Base-by-base conservation (phyloP, 1,140 invertebrate genomes). In the Adelges cooleyi region DNA sequence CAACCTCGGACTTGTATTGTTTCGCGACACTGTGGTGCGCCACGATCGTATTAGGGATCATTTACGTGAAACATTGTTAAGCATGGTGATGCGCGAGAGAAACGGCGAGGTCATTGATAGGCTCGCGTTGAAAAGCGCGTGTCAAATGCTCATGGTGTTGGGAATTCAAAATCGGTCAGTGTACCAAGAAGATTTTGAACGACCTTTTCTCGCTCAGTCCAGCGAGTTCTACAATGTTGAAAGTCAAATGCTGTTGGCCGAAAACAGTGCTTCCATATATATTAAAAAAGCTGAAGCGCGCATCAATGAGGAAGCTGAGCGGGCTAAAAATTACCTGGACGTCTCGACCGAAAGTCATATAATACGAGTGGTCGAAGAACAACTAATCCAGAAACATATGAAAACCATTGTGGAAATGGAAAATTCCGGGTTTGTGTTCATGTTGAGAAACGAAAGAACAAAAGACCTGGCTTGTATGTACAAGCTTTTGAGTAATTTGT, bases 381-480 rank as follows among this genome's bases (percentile, higher is more conserved):
- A 98, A 76, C 80, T 99, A 52, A 99, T 99, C 71, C 93, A 93
- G 73, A 90, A 93, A 73, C 95, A 99, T 77, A 98, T 99, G 94
- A 93, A 95, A 74, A 97, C 95, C n/a, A 96, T 99, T 72, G 92
- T 98, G n/a, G 92, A 97, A 78, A 99, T 99, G 95, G 95, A 98
- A 78, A 98, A 99, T 76, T 96, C 92, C 67, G 96, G 96, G 66
- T 95, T 99, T 52, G 92, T 98, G 44, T 92, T 97, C 74, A 99
- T 99, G 96, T 80, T 99, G 68, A 90, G 91, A 78, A 94, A 98
- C 76, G 90, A 95, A 69, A 96, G 95, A 79, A 95, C 90, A 29
- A 87, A 92, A 71, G 95, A 99, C 79, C 81, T 99, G 68, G 88
- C 89, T 56, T 95, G 93, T 79, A 95, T 98, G 89, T 99, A 98